Conservation (phyloP, 2,113 vertebrate genomes). For the Coptodon bakossiorum region DNA sequence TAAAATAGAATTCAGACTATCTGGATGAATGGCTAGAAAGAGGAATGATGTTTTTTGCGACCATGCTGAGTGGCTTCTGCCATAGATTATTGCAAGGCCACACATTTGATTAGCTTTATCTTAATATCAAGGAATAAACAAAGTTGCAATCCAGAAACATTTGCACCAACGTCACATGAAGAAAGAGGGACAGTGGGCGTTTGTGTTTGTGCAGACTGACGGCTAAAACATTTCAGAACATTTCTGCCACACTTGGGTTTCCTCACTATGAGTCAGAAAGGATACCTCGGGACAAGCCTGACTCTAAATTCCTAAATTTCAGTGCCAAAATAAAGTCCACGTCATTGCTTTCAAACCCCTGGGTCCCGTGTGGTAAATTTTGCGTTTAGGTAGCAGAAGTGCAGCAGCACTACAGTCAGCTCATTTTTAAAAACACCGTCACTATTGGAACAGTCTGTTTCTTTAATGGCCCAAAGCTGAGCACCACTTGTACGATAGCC, state of each 20-base stretch:
- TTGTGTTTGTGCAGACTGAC: not conserved
- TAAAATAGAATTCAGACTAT: not conserved
- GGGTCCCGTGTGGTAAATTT: not conserved
- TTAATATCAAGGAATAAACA: not conserved
- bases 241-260: conserved; percentile 16
- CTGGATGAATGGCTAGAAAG: not conserved
- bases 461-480: not conserved
- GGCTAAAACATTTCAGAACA: not conserved
- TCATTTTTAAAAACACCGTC: not conserved
- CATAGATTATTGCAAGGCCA: not conserved
- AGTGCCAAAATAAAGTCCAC: not conserved
- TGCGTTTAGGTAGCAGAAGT: not conserved
- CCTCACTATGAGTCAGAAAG: not conserved
- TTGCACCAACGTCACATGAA: not conserved
- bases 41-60: not conserved
- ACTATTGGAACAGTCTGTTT: not conserved
- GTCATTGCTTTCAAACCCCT: not conserved
- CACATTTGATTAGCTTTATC: not conserved
- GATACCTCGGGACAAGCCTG: not conserved
- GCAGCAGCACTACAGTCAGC: not conserved
- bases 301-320: not conserved
- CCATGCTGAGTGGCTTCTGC: not conserved
- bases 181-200: not conserved
- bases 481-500: not conserved
- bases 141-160: not conserved